Base-by-base conservation (phyloP, 2,113 vertebrate genomes). In the Hydropotes inermis region DNA sequence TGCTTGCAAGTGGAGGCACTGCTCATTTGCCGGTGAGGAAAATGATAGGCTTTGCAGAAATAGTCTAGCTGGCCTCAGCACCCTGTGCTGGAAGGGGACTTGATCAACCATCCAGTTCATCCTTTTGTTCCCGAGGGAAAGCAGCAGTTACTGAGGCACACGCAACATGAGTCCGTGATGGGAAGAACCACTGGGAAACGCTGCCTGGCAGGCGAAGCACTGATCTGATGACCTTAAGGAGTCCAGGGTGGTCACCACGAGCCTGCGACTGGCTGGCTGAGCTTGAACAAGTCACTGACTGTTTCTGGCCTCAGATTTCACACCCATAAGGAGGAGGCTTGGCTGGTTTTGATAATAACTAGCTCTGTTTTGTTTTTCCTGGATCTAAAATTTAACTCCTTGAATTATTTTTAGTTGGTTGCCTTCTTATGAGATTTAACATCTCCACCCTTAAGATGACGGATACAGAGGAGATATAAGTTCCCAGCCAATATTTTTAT, bases 321-420 rank as follows among this genome's bases (percentile, higher is more conserved):
- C 19, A 30, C 21, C n/a, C 45, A 16, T 58, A 16, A 60, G 60
- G 19, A 70, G 45, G 16, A 93, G 0, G 0, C 1, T 86, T 94
- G 13, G 33, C 43, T 82, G 27, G 7, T 84, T 89, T 94, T 85
- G 10, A 36, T 60, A 30, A 54, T 76, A 78, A 30, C 33, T 10
- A 60, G 7, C 0, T 76, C 39, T 13, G 2, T 9, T 76, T 14
- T 15, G n/a, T 58, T 81, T 78, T 39, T 60, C 55, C 67, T 79
- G 11, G 28, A 58, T 89, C 54, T 93, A 78, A 78, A 93, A 19
- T 86, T 50, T 94, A 55, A 97, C 39, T 52, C n/a, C 19, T 70
- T 67, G 9, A 91, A 33, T 83, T 82, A 90, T 82, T 89, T 83
- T 90, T 78, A 78, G 17, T 86, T 58, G 27, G 2, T 28, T 60